A percentile compares a stretch with the other conserved stretches of the same genome.
phyloP scores from a whole-genome alignment of 1,140 invertebrate species.

The Drosophila novamexicana region DNA sequence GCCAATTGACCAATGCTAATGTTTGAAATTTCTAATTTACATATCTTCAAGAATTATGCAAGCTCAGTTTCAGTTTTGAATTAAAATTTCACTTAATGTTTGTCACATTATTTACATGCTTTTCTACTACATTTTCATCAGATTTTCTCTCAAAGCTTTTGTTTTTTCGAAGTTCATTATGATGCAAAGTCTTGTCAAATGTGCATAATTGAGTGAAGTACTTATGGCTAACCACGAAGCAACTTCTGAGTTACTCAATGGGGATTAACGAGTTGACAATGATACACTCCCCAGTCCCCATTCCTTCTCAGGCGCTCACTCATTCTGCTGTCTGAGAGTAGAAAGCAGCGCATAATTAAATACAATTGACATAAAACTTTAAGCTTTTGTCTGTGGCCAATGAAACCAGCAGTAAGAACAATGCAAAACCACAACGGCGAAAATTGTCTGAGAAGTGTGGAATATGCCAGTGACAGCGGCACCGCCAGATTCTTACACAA shows the following conservation, averaged over 20 bases:
- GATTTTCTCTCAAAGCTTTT: constrained; percentile 8
- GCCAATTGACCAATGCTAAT: too few relatives aligned
- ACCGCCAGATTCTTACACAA: constrained; percentile 32
- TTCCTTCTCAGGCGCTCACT: not conserved
- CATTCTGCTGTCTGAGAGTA: not conserved
- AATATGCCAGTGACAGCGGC: not conserved
- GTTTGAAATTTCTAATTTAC: too few relatives aligned
- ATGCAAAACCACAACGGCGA: constrained; percentile 5
- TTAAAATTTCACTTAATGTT: not conserved
- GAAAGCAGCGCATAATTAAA: constrained; percentile 68
- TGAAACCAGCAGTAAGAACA: constrained; percentile 6
- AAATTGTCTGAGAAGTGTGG: constrained; percentile 6
- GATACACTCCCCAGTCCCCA: not conserved
- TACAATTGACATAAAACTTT: constrained; percentile 73
- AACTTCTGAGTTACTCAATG: constrained; percentile 2
- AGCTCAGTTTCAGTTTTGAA: not conserved
- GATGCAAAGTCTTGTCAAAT: constrained; percentile 35
- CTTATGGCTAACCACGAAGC: constrained; percentile 32
- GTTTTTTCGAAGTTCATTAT: constrained; percentile 29
- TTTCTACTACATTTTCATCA: not conserved
- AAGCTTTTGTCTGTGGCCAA: constrained; percentile 61
- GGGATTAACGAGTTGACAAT: constrained; percentile 18
- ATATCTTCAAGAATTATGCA: not conserved
- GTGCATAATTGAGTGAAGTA: constrained; percentile 47
- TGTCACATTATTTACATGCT: not conserved